Base-by-base conservation (phyloP, 1,140 invertebrate genomes). In the Anastrepha obliqua region DNA sequence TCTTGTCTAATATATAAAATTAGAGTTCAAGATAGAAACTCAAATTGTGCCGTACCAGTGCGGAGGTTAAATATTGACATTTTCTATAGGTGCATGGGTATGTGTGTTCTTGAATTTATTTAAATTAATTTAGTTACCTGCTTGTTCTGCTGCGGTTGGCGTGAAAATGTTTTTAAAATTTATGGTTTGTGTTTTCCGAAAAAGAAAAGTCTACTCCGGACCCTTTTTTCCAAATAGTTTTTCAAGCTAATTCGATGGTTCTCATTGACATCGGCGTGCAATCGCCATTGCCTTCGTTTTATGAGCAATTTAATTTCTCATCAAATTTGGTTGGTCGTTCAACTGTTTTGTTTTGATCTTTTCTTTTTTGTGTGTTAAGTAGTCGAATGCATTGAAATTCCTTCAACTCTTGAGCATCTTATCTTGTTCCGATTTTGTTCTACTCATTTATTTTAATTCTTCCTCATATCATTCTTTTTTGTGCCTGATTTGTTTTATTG, bases 1-100 rank as follows among this genome's bases (percentile, higher is more conserved):
- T 81, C 74, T 81, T 81, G 74, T 81, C 74, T 58, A 86, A 86
- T 86, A 86, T 86, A 62, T 86, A 60, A 86, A 62, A 59, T 86
- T 39, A 62, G 59, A n/a, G 13, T 86, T 47, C 58, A 86, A 86
- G n/a, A 86, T n/a, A 29, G 64, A 47, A 44, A 44, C 42, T 15
- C 4, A 2, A 74, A 4, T n/a, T 74, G 42, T 74, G 67, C 39
- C n/a, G 44, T 44, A 74, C 67, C 44, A 13, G 44, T 44, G 67
- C 42, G 67, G 17, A 47, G 42, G 67, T 44, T 44, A 42, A 74
- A 44, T 44, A 74, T 74, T 74, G 67, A 74, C 67, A 47, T 74
- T 74, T 74, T 4, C 11, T 8, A n/a, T n/a, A 47, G 13, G 39
- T 74, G 44, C 67, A 74, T 44, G 44, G 13, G 44, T n/a, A 65